A percentile compares a stretch with the other conserved stretches of the same genome.
Conservation (phyloP, 2,113 vertebrate species). For the Xenopus tropicalis region DNA sequence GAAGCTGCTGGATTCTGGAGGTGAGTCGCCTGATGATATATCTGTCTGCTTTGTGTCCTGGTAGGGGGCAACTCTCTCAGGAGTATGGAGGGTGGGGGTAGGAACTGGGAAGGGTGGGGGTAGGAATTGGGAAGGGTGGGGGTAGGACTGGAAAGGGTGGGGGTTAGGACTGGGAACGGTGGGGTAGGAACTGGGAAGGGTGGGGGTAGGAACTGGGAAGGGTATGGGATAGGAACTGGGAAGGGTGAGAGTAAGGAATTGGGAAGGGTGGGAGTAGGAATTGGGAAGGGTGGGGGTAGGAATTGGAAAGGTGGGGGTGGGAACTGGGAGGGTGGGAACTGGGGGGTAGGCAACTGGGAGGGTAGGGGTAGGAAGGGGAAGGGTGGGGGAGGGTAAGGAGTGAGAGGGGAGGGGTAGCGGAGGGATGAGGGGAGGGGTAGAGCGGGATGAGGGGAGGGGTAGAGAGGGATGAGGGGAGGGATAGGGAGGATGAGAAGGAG, state of each 20-base stretch:
- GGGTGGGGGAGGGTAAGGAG: no score
- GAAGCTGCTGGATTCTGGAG: constrained; percentile 29
- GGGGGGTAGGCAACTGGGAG: neutral
- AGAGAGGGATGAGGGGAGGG: no score
- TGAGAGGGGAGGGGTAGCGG: neutral
- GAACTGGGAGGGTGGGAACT: neutral
- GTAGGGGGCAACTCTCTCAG: neutral
- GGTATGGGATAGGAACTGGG: neutral
- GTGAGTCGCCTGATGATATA: neutral
- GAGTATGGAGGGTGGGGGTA: neutral
- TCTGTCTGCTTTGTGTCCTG: neutral
- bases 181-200: no score
- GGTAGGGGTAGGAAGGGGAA: neutral
- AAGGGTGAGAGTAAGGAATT: neutral
- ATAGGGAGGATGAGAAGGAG: no score
- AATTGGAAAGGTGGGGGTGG: neutral
- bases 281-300: no score
- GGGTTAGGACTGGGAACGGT: no score
- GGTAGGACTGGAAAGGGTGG: neutral
- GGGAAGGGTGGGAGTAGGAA: no score
- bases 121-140: neutral
- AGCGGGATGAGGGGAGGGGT: no score
- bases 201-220: neutral
- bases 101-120: neutral
- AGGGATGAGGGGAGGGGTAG: no score